Base-by-base conservation (phyloP, 2,113 vertebrate species). In the Pyrgilauda ruficollis region DNA sequence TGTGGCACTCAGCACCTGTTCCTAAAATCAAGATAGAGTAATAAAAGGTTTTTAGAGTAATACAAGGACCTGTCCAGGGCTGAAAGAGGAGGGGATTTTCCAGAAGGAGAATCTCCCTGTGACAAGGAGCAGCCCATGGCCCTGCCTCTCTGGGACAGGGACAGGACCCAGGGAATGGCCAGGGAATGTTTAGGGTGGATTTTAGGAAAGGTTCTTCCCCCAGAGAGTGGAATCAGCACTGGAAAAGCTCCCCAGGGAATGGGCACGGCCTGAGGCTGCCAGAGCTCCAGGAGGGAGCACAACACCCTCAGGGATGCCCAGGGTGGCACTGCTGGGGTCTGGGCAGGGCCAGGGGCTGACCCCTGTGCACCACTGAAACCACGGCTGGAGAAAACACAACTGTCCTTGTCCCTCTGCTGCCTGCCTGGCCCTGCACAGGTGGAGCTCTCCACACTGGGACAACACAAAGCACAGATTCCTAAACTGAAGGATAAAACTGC, bases 321-420 rank as follows among this genome's bases (percentile, higher is more conserved):
- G 63, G 73, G 2, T 44, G 68, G 77, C 61, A 11, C 5, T 43
- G 7, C 1, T 50, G 37, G 68, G 2, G 9, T 26, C 62, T 44
- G 82, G 1, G 59, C 58, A 63, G 68, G 47, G 22, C 0, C 13
- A 27, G 69, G 49, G 3, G 4, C 7, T 41, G 67, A 13, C 27
- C 59, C 67, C 37, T 74, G 27, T 2, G 41, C 44, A 2, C 66
- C 67, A 7, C 50, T 27, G 22, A 43, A 50, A 37, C 23, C 46
- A 28, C 1, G 7, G 10, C 3, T 19, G 3, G 6, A 15, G n/a
- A 6, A 61, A 75, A 61, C 1, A 12, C 46, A n/a, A 0, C 7
- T 67, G 20, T 20, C 23, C 87, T 2, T 44, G 37, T 20, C 18
- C 59, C 44, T 10, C 4, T 73, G 62, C 53, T n/a, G 39, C 47